Conservation (phyloP, 1,140 invertebrate genomes). For the Schlechtendalia chinensis region DNA sequence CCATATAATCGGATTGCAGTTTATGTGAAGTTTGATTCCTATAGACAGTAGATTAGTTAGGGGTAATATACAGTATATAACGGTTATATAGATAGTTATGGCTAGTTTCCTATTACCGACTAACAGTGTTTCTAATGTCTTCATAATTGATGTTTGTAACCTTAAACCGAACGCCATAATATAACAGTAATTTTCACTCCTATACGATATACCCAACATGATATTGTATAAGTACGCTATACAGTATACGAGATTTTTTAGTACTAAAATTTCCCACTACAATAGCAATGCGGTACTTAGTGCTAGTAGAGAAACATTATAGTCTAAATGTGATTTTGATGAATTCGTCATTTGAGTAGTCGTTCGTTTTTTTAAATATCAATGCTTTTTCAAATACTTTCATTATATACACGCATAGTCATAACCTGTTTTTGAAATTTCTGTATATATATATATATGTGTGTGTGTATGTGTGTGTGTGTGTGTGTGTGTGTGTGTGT, state of each 20-base stretch:
- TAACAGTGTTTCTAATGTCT: constrained; percentile 8
- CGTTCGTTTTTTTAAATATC: not conserved
- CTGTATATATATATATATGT: no score
- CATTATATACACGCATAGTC: no score
- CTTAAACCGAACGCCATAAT: not conserved
- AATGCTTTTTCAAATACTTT: not conserved
- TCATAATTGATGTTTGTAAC: not conserved
- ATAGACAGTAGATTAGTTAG: not conserved
- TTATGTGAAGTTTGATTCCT: not conserved
- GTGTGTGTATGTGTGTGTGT: no score
- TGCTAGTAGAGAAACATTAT: not conserved
- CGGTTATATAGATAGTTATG: not conserved
- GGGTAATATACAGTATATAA: not conserved
- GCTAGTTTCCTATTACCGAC: no score
- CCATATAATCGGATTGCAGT: not conserved
- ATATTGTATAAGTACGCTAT: not conserved
- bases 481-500: no score
- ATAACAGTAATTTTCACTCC: not conserved
- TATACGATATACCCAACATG: not conserved
- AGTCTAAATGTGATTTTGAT: constrained; percentile 12
- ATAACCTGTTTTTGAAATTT: no score
- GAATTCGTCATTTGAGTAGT: not conserved
- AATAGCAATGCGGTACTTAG: not conserved
- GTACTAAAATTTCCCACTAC: not conserved
- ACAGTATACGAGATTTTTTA: not conserved